Evolutionary conservation across 2,888 invertebrate genomes (phyloP), one percentile per base, ranked within the genome.

Genomic region (Drosophila mulleri): DNA sequence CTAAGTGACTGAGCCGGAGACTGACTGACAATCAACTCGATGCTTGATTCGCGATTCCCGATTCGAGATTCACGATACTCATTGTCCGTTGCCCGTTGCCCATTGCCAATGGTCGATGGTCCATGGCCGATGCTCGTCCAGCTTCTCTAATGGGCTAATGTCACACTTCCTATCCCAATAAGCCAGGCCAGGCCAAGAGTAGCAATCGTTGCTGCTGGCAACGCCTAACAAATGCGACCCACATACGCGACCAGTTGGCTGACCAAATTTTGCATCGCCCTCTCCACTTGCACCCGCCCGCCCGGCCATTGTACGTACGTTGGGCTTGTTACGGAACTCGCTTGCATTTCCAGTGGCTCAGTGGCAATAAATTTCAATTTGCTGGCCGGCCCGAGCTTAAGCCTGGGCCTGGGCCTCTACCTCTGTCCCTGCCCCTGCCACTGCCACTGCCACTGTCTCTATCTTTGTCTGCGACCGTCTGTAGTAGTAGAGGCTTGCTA

Each of bases 301-400:
- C 44, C 59, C 39, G 54, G 26, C 48, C 39, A 26, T 57, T 18
- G 4, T 11, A 39, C 47, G 47, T 44, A 32, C 47, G 39, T 52
- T 64, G 58, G 47, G 75, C 45, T 79, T 80, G 70, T 76, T 80
- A 66, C 80, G 78, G 78, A 65, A 72, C 77, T 80, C 61, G 83
- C 77, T 83, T 66, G 78, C 80, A 83, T 85, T 90, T 87, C 84
- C 83, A 89, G 89, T 91, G 90, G 88, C 83, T 87, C 89, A 76
- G 67, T 76, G 81, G 87, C 89, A 89, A 90, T 90, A 91, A 91
- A 90, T 91, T 91, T 91, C 91, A 90, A 91, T 91, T 91, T 90
- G 90, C 90, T 91, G 91, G 75, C 72, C 62, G 67, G 77, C 73
- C 75, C 72, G 42, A 63, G 64, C 59, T 53, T 53, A 37, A 64